Conservation (phyloP, 2,888 invertebrate species). For the Caradrina kadenii region DNA sequence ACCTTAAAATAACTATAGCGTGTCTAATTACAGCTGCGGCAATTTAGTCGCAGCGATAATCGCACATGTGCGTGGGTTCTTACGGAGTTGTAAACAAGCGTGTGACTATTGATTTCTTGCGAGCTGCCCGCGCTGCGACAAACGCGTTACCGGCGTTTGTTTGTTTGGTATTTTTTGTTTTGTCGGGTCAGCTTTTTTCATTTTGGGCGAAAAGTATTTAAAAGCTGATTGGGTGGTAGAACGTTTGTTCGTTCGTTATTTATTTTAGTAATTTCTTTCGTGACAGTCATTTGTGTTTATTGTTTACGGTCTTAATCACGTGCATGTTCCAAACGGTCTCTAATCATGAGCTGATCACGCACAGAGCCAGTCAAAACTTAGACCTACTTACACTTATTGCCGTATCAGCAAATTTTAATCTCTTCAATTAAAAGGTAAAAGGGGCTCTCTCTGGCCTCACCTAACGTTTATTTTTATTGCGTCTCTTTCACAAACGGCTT, state of each 20-base stretch:
- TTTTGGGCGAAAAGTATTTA: constrained; percentile 12
- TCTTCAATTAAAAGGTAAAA: background rate
- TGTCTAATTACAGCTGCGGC: constrained; percentile 51
- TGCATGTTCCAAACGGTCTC: background rate
- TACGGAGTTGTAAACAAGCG: constrained; percentile 60
- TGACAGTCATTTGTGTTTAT: constrained; percentile 11
- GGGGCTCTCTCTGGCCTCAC: background rate
- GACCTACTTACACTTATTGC: background rate
- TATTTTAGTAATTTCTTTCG: constrained; percentile 16
- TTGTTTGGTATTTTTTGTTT: constrained; percentile 48
- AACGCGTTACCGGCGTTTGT: constrained; percentile 45
- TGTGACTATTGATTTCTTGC: constrained; percentile 59
- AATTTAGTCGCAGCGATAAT: constrained; percentile 51
- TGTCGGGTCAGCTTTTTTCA: constrained; percentile 17
- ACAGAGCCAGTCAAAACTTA: background rate
- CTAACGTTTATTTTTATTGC: constrained; percentile 8
- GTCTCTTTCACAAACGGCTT: background rate
- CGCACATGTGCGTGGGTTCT: constrained; percentile 60
- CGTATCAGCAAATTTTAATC: background rate
- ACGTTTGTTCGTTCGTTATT: background rate
- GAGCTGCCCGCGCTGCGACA: constrained; percentile 51
- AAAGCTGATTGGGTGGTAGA: constrained; percentile 13
- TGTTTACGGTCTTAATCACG: background rate
- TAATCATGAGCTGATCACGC: constrained; percentile 1
- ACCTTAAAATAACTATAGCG: constrained; percentile 47